Percentiles rank a stretch among this genome's conserved stretches.
Conservation (phyloP, 2,113 vertebrate species). For the Psilopsiagon aurifrons region DNA sequence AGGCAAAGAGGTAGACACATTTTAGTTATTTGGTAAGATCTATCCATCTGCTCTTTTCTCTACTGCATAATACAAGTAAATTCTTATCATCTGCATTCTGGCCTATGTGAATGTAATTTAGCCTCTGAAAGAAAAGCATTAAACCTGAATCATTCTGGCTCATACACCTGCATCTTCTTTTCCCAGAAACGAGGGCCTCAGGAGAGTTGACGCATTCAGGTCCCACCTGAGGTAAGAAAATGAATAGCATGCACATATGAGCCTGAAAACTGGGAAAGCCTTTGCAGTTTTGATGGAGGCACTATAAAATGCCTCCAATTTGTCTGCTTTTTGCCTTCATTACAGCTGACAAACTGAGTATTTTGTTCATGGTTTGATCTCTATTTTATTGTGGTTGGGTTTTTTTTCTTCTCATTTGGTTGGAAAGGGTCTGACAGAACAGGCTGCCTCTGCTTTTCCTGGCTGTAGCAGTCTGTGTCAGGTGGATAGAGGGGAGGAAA, state of each 20-base stretch:
- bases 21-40: not conserved
- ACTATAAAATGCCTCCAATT: not conserved
- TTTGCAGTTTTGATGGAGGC: not conserved
- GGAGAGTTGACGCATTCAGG: not conserved
- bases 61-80: not conserved
- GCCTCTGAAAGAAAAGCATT: not conserved
- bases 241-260: not conserved
- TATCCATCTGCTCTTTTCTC: not conserved
- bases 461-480: not conserved
- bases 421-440: not conserved
- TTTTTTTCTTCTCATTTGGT: not conserved
- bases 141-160: not conserved
- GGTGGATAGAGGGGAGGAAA: not conserved
- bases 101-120: not conserved
- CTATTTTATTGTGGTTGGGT: fast-evolving
- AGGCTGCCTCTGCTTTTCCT: not conserved
- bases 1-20: not conserved
- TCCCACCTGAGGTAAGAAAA: not conserved
- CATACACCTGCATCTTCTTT: not conserved
- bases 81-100: not conserved
- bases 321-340: not conserved
- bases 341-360: not conserved
- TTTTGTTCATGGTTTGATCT: not conserved
- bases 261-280: not conserved
- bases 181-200: not conserved